Conservation (phyloP, 2,113 vertebrate genomes). For the Marmota flaviventris region DNA sequence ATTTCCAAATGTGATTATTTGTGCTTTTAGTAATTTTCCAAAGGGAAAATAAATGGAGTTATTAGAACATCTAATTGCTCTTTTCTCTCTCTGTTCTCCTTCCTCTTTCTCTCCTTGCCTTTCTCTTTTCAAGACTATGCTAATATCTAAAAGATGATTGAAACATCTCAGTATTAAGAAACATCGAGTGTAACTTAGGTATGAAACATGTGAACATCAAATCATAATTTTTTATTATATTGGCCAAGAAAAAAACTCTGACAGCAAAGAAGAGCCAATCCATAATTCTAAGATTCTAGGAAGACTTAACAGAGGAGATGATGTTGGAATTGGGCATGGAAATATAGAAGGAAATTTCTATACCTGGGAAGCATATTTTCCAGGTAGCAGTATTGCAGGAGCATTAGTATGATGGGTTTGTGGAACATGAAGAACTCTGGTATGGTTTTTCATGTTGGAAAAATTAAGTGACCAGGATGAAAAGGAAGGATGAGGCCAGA, state of each 20-base stretch:
- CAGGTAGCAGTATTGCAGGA: background rate
- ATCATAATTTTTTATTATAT: background rate
- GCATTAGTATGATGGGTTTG: background rate
- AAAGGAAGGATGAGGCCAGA: background rate
- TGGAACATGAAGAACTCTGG: background rate
- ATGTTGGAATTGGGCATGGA: background rate
- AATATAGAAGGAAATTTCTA: background rate
- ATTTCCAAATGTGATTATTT: constrained; percentile 37
- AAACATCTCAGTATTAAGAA: background rate
- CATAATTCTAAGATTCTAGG: background rate
- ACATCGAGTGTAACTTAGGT: background rate
- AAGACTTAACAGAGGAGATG: background rate
- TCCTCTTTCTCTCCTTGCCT: background rate
- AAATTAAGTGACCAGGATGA: background rate
- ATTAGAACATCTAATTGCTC: background rate
- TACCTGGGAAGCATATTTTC: background rate
- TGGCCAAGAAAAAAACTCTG: background rate
- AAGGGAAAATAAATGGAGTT: background rate
- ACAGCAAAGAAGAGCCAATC: background rate
- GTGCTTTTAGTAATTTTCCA: background rate
- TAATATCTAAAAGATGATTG: background rate
- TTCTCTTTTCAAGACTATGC: background rate
- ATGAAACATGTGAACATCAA: background rate
- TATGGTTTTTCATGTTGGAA: background rate
- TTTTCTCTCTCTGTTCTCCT: background rate